Percentiles rank a stretch among this genome's conserved stretches.
Evolutionary conservation across 1,140 invertebrate species (phyloP).

Genomic region (Laodelphax striatellus): DNA sequence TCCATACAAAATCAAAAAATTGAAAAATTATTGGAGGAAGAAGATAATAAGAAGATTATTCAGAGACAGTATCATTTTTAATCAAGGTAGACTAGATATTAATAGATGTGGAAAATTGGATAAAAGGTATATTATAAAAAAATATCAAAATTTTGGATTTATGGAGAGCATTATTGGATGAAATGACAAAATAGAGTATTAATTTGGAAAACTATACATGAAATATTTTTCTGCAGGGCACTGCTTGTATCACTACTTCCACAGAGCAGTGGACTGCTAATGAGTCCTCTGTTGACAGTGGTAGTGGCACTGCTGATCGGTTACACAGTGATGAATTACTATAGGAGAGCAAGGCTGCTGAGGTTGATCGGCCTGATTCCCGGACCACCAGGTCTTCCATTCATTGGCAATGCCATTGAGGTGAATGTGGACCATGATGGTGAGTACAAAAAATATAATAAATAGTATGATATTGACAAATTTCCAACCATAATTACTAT

Average conservation of each 20-base stretch:
- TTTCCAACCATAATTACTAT: no score
- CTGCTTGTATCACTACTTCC: neutral
- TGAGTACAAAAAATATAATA: slow-evolving; percentile 13
- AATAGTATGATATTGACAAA: neutral
- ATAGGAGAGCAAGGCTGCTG: slow-evolving; percentile 30
- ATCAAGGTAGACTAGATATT: no score
- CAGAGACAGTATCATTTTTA: no score
- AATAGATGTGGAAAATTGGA: no score
- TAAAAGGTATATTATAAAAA: no score
- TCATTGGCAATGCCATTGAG: slow-evolving; percentile 43
- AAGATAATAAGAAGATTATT: no score
- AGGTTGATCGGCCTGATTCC: slow-evolving; percentile 38
- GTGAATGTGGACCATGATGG: slow-evolving; percentile 38
- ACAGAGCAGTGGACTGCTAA: neutral
- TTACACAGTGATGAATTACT: slow-evolving; percentile 28
- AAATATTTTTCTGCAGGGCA: neutral
- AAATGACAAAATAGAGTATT: no score
- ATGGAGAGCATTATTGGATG: no score
- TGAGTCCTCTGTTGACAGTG: neutral
- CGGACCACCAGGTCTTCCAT: slow-evolving; percentile 41
- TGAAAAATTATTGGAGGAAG: no score
- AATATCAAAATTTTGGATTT: no score
- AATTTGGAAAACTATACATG: no score
- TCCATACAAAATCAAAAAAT: no score
- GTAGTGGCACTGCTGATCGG: neutral